phyloP scores from a whole-genome alignment of 2,888 invertebrate genomes.

The Cerceris ruficornis region DNA sequence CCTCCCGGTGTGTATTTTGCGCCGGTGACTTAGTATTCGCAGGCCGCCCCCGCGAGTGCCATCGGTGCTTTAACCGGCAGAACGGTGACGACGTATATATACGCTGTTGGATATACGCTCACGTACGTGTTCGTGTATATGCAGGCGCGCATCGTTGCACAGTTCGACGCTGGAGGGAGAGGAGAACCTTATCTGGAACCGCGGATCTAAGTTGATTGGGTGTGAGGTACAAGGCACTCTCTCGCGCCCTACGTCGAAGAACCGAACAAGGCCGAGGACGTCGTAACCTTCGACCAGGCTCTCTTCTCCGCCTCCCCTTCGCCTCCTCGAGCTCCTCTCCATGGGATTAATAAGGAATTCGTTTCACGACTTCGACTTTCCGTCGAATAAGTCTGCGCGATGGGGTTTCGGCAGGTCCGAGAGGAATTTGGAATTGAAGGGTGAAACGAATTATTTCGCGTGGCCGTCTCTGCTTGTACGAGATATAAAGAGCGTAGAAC shows the following conservation, averaged over 20 bases:
- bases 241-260: conserved; percentile 73
- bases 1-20: conserved; percentile 67
- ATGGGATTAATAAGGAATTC: neutral
- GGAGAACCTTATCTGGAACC: conserved; percentile 74
- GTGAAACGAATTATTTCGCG: no score
- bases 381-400: no score
- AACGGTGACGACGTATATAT: conserved; percentile 42
- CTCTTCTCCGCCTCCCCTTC: conserved; percentile 15
- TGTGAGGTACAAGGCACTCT: conserved; percentile 79
- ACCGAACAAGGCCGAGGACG: conserved; percentile 66
- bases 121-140: conserved; percentile 8
- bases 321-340: conserved; percentile 10
- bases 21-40: conserved; percentile 70
- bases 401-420: no score
- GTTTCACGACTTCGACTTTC: no score
- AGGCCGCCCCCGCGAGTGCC: conserved; percentile 67
- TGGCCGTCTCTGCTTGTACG: no score
- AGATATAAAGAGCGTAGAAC: no score
- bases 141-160: conserved; percentile 15
- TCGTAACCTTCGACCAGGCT: conserved; percentile 66
- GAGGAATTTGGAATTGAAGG: no score
- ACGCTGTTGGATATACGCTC: conserved; percentile 7
- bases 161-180: conserved; percentile 46
- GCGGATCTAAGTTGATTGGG: conserved; percentile 80
- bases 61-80: conserved; percentile 56